Conservation (phyloP, 2,888 invertebrate species). For the Heliconius cydno region DNA sequence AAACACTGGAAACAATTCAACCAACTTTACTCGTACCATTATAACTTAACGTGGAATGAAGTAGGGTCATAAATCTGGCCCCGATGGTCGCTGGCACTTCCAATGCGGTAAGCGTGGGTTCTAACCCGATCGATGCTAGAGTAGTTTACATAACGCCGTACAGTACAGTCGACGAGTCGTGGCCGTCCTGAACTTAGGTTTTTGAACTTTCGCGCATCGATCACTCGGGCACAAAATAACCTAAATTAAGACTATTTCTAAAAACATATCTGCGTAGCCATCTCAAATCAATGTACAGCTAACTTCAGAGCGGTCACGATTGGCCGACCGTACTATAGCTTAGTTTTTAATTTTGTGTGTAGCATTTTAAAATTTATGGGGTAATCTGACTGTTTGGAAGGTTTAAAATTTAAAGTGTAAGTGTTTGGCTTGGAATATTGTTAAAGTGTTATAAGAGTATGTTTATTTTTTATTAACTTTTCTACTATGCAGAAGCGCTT, state of each 20-base stretch:
- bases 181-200: not conserved
- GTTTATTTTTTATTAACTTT: slow-evolving; percentile 1
- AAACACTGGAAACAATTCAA: slow-evolving; percentile 32
- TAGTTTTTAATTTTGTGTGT: slow-evolving; percentile 34
- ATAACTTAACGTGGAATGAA: slow-evolving; percentile 32
- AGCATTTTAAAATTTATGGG: not conserved
- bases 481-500: not conserved
- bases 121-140: slow-evolving; percentile 33
- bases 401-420: slow-evolving; percentile 1
- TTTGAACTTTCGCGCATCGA: too few relatives aligned
- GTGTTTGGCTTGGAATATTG: not conserved
- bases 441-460: not conserved
- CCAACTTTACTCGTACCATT: slow-evolving; percentile 26
- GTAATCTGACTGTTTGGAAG: not conserved
- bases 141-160: slow-evolving; percentile 23
- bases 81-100: slow-evolving; percentile 31
- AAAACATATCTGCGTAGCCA: not conserved
- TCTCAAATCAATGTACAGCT: not conserved
- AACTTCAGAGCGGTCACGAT: not conserved
- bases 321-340: not conserved
- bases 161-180: not conserved
- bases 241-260: too few relatives aligned
- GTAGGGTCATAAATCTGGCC: slow-evolving; percentile 34
- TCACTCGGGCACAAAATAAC: too few relatives aligned
- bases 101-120: slow-evolving; percentile 33